These are phyloP conservation scores for Alaudala cheleensis DNA, from an alignment of 2,113 vertebrate species.

Conservation along the genomic window DNA sequence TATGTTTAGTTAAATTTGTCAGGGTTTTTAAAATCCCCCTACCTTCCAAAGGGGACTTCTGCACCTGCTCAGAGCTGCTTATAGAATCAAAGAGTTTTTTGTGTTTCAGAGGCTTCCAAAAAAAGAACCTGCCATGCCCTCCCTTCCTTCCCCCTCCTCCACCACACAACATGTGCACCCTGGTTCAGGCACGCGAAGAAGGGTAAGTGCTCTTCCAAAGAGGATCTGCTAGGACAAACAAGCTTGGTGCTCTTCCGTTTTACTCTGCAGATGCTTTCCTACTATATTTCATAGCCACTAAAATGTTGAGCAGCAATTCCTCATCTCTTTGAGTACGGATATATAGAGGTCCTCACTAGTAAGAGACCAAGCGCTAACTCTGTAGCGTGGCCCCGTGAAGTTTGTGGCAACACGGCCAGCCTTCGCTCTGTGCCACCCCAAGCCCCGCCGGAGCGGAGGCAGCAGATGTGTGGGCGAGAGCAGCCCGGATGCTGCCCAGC, in stretches of 20 bases:
- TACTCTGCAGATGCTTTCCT: not conserved
- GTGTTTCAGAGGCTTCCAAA: not conserved
- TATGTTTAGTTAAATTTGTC: not conserved
- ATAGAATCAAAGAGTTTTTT: not conserved
- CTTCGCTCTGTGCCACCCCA: not conserved
- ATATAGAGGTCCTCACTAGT: rapidly evolving
- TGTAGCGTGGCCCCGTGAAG: rapidly evolving
- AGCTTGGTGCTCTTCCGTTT: not conserved
- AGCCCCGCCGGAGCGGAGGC: not conserved
- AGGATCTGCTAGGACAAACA: not conserved
- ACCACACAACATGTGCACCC: rapidly evolving
- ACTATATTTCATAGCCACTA: not conserved
- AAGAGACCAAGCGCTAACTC: not conserved
- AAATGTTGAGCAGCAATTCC: not conserved
- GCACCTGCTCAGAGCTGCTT: not conserved
- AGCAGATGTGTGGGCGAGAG: rapidly evolving
- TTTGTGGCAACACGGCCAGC: rapidly evolving
- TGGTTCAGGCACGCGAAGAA: not conserved
- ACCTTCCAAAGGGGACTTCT: not conserved
- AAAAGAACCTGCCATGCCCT: not conserved
- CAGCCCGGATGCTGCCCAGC: not conserved
- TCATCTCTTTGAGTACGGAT: not conserved
- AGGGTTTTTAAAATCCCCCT: not conserved
- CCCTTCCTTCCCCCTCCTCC: not conserved
- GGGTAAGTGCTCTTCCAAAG: not conserved